These are phyloP conservation scores for Dallia pectoralis DNA, from an alignment of 2,797 vertebrate genomes.

Conservation along the genomic window DNA sequence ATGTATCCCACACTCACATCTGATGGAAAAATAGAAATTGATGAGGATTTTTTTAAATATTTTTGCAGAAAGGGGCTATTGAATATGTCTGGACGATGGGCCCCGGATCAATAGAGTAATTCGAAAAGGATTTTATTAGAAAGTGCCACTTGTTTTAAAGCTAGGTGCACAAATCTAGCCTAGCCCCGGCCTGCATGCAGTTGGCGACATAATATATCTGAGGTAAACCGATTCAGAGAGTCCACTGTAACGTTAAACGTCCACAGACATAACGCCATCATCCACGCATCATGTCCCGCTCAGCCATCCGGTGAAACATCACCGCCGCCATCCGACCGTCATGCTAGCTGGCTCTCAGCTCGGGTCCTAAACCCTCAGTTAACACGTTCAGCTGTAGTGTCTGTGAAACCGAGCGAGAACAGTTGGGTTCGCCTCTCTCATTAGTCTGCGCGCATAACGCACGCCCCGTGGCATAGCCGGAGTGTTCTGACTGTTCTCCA, in stretches of 20 bases:
- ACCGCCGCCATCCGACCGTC: not conserved
- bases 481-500: conserved; percentile 23
- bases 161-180: not conserved
- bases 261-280: not conserved
- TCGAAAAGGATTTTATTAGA: not conserved
- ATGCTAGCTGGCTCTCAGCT: not conserved
- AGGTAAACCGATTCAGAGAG: not conserved
- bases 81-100: not conserved
- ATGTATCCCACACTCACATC: not conserved
- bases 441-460: not conserved
- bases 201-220: not conserved
- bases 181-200: not conserved
- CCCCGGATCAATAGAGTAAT: not conserved
- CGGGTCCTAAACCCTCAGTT: not conserved
- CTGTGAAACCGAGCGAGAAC: conserved; percentile 37
- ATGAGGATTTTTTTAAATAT: not conserved
- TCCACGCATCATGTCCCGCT: not conserved
- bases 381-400: conserved; percentile 28
- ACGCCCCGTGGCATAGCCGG: not conserved
- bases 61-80: not conserved
- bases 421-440: conserved; percentile 25
- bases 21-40: not conserved
- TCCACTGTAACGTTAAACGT: not conserved
- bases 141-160: not conserved
- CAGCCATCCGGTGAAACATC: not conserved